These are phyloP conservation scores for Acleris holmiana DNA, from an alignment of 2,888 invertebrate species.

Conservation along the genomic window DNA sequence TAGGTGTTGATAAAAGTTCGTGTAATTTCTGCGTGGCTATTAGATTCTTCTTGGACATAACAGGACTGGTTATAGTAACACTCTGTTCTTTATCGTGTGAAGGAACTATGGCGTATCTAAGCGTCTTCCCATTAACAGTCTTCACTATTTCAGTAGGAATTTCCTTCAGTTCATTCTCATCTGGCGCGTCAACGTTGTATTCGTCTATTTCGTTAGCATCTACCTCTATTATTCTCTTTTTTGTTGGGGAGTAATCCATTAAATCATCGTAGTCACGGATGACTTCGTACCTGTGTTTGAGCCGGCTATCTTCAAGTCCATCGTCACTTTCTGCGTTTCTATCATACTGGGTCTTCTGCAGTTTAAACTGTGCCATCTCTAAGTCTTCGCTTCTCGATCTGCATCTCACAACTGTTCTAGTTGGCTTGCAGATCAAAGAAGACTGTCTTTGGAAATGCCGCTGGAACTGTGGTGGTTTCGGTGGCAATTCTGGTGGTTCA, in stretches of 20 bases:
- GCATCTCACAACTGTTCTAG: constrained; percentile 60
- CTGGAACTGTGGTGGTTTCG: constrained; percentile 73
- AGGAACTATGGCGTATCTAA: constrained; percentile 85
- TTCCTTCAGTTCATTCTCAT: constrained; percentile 81
- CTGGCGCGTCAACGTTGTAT: constrained; percentile 83
- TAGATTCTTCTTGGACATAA: constrained; percentile 85
- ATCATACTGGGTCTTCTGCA: constrained; percentile 59
- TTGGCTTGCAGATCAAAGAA: constrained; percentile 81
- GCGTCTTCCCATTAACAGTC: constrained; percentile 85
- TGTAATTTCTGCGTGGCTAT: constrained; percentile 91
- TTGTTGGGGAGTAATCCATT: constrained; percentile 75
- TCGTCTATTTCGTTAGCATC: constrained; percentile 75
- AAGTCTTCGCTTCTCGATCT: constrained; percentile 73
- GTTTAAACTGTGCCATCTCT: constrained; percentile 77
- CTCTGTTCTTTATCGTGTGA: constrained; percentile 80
- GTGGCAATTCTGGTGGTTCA: constrained; percentile 74
- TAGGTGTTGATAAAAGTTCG: constrained; percentile 89
- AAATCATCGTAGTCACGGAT: constrained; percentile 77
- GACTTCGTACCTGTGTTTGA: constrained; percentile 82
- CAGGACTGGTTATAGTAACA: constrained; percentile 70
- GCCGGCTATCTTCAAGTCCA: constrained; percentile 66
- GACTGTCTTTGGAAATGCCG: constrained; percentile 71
- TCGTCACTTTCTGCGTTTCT: constrained; percentile 67
- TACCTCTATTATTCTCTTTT: constrained; percentile 76
- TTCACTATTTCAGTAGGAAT: constrained; percentile 85